Conservation (phyloP, 2,888 invertebrate species). For the Agrilus biguttatus region DNA sequence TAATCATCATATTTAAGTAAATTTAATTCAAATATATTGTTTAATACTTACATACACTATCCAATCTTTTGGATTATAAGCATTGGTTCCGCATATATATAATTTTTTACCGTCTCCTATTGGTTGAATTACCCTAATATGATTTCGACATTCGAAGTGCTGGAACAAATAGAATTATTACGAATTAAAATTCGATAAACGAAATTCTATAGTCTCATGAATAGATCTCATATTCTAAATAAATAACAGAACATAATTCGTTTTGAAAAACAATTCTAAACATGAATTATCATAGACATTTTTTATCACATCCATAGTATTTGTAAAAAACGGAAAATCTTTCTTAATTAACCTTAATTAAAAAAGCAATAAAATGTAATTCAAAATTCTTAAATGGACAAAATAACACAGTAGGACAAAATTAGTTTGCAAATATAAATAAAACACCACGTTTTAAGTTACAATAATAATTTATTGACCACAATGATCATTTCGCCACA, state of each 20-base stretch:
- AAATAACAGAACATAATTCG: not conserved
- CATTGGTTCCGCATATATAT: conserved; percentile 88
- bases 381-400: not conserved
- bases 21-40: not conserved
- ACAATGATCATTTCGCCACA: no score
- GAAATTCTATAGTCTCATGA: no score
- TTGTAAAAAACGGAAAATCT: not conserved
- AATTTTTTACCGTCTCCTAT: conserved; percentile 80
- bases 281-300: not conserved
- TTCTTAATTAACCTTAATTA: not conserved
- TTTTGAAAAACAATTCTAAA: not conserved
- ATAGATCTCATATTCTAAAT: no score
- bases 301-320: not conserved
- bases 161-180: conserved; percentile 35
- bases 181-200: not conserved
- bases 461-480: no score
- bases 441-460: no score
- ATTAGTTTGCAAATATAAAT: no score
- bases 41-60: conserved; percentile 76
- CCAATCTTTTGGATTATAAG: conserved; percentile 90
- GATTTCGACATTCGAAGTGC: conserved; percentile 91
- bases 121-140: conserved; percentile 84
- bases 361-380: not conserved
- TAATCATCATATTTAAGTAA: no score
- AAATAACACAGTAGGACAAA: no score